A percentile compares a stretch with the other conserved stretches of the same genome.
Evolutionary conservation across 2,113 vertebrate species (phyloP).

Genomic region (Eretmochelys imbricata): DNA sequence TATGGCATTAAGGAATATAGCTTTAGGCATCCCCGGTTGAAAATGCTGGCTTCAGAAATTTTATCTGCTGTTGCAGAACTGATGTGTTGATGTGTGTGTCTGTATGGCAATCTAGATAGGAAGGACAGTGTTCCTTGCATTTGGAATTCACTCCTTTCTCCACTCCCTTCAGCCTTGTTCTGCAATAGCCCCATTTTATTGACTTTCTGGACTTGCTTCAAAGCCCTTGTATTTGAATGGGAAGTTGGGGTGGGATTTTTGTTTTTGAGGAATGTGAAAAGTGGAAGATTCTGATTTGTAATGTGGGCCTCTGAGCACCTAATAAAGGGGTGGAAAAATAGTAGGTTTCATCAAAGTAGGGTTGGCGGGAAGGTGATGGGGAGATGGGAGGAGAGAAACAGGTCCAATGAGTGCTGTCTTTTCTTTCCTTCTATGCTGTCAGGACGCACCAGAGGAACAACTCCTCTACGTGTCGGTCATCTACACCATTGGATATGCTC

Average conservation of each 20-base stretch:
- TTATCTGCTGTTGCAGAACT: not conserved
- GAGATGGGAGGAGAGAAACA: not conserved
- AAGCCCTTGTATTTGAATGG: not conserved
- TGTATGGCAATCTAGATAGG: not conserved
- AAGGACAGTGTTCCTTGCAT: not conserved
- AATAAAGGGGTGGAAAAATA: constrained; percentile 26
- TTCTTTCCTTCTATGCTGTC: constrained; percentile 31
- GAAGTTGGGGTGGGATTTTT: constrained; percentile 38
- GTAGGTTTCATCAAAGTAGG: not conserved
- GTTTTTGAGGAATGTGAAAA: constrained; percentile 1
- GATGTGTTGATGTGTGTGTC: not conserved
- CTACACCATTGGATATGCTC: constrained; percentile 85
- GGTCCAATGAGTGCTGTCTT: not conserved
- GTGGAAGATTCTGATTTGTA: not conserved
- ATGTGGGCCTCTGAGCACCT: constrained; percentile 10
- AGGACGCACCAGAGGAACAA: constrained; percentile 78
- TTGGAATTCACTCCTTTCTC: not conserved
- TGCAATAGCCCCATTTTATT: constrained; percentile 27
- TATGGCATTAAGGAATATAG: not conserved
- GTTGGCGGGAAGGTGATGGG: not conserved
- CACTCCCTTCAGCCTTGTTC: not conserved
- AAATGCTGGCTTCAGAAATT: not conserved
- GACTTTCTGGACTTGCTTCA: constrained; percentile 39
- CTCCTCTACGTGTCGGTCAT: constrained; percentile 81
- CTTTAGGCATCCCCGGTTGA: not conserved